Evolutionary conservation across 2,797 vertebrate genomes (phyloP), one percentile per base, ranked within the genome.

Genomic region (Cossypha dichroa): DNA sequence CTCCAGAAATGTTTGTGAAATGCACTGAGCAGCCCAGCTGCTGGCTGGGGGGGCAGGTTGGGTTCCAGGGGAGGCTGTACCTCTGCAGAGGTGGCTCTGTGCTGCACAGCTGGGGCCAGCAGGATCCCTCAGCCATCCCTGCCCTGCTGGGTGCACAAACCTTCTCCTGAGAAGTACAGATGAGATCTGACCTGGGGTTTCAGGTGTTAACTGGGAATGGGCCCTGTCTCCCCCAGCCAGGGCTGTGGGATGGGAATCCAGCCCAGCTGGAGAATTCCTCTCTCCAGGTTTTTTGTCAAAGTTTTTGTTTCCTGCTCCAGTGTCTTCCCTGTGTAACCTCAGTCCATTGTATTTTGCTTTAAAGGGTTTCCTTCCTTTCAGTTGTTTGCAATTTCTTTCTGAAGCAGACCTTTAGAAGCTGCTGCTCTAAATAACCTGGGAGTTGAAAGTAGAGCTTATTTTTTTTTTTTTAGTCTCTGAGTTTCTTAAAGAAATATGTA

Each of bases 351-450:
- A 8, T 67, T 73, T 77, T 13, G 58, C 34, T 82, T 91, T 58
- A 64, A 66, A 87, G 70, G 19, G 20, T 88, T 94, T 91, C 84
- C 90, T 95, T 94, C 94, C 94, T 88, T 33, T 33, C 48, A 54
- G 56, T 72, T 76, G 83, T 88, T 92, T 86, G 45, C 56, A 31
- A 8, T 90, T 62, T 49, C 68, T 84, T 58, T 81, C 88, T 79
- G 56, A 59, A 75, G 60, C 14, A 70, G 52, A 13, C 22, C 49
- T 80, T 67, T 19, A 68, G 51, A 75, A 90, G 29, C 54, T 19
- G 55, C 40, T 63, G 64, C 62, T 72, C 26, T 80, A 33, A 78
- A 51, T 72, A 69, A 55, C 55, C 67, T n/a, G 0, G 5, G 31
- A 52, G 36, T 43, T 92, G 72, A 68, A 85, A 72, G 33, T 8